Base-by-base conservation (phyloP, 2,797 vertebrate genomes). In the Epinephelus malabaricus region DNA sequence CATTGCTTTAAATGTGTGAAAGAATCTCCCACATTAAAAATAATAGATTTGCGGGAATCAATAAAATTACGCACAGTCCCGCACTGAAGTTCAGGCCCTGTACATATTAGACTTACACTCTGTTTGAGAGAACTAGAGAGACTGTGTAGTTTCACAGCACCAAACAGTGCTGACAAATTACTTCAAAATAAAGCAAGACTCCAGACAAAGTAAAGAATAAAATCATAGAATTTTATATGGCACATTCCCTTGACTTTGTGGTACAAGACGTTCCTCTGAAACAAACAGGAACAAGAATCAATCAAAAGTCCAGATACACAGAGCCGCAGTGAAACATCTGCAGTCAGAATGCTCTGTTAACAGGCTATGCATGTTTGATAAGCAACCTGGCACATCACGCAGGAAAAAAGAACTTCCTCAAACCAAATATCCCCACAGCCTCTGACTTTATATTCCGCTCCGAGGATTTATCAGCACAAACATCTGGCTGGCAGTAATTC, bases 361-460 rank as follows among this genome's bases (percentile, higher is more conserved):
- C 21, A 62, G 49, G 18, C 25, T 40, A 30, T 76, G 43, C 62
- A 73, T 86, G 78, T 81, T 88, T 72, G 69, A 81, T 76, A 83
- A 78, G 68, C 56, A 73, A 75, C 71, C 38, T 77, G 73, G 77
- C 21, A 38, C 60, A 43, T 27, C 40, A 51, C 47, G 18, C 43
- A 34, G 1, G 2, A 10, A 23, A 46, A 60, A 61, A 75, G 1
- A 50, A 61, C 50, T 63, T 59, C 46, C 19, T 53, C 15, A 15
- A 81, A 46, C 34, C 60, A 46, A 18, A 76, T 64, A 67, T 47
- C 45, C 56, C 61, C 4, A 27, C 69, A 81, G 69, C 34, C 19
- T 83, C 81, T 74, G 12, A 27, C 6, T 76, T 71, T 14, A 61
- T 17, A 0, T 43, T 12, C 5, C 12, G 54, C 56, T 62, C 27